Evolutionary conservation across 1,140 invertebrate species (phyloP), one percentile per base, ranked within the genome.

Genomic region (Chrysomallon squamiferum): DNA sequence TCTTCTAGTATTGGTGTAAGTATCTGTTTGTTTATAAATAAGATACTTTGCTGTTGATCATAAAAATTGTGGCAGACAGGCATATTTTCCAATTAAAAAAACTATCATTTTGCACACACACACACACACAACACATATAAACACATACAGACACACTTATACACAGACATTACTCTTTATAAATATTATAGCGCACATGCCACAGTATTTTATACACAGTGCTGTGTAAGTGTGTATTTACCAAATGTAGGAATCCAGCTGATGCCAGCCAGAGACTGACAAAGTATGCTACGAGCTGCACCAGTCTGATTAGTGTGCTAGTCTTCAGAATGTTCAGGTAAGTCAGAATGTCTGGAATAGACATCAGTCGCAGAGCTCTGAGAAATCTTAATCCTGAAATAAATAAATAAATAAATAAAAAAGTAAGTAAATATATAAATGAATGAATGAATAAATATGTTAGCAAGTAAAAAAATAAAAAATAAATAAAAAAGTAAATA

Each of bases 281-380:
- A 32, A 86, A 81, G 57, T 78, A 77, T 11, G 83, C 76, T 2
- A 84, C 72, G 4, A 87, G 71, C 60, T 85, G 78, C 13, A 80
- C 79, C 7, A 87, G 76, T 29, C 83, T 71, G 22, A 87, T 86
- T 50, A 78, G 72, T 25, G 79, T 87, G 66, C 78, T 85, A 29
- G 85, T 85, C 66, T 84, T 81, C 9, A 87, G 69, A 43, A 87
- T 79, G 60, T 86, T 86, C 30, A 86, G 70, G 65, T 86, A 86
- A 43, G 85, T 85, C 30, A 87, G 66, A 45, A 87, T 84, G 69
- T 87, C 86, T 22, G 86, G 84, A 25, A 87, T 81, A 29, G 79
- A 99, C 96, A 99, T 99, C 87, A 99, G 91, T 87, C 98, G 92
- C 86, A 99, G 90, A 84, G 97, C 97, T 91, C 98, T 92, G 83